phyloP scores from a whole-genome alignment of 2,113 vertebrate genomes.

The Pionites leucogaster region DNA sequence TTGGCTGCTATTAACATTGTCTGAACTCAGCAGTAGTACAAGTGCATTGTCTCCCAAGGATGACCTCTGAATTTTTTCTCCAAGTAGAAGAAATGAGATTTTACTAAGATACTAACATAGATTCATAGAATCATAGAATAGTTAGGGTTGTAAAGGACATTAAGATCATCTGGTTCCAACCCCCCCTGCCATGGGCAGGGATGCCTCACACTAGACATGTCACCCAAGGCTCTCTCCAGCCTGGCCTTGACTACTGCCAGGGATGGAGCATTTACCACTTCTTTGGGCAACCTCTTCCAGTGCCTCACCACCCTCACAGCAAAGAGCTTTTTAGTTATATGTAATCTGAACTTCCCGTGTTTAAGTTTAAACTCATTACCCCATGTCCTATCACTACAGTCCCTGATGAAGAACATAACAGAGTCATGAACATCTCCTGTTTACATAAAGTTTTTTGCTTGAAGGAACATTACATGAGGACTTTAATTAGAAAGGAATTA shows the following conservation, averaged over 20 bases:
- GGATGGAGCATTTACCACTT: neutral
- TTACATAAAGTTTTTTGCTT: neutral
- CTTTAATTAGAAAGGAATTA: neutral
- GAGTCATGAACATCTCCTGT: neutral
- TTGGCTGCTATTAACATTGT: neutral
- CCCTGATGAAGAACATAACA: neutral
- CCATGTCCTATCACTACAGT: neutral
- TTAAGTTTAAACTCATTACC: neutral
- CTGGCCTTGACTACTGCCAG: neutral
- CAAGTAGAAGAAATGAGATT: neutral
- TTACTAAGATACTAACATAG: neutral
- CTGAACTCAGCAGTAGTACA: neutral
- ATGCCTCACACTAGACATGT: neutral
- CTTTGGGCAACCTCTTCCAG: neutral
- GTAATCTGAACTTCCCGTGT: neutral
- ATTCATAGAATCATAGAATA: neutral
- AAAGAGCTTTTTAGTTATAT: neutral
- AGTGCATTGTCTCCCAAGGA: neutral
- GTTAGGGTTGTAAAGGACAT: neutral
- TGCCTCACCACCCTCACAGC: neutral
- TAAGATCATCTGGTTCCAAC: neutral
- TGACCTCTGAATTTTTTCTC: neutral
- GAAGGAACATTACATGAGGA: fast-evolving
- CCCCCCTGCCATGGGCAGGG: neutral
- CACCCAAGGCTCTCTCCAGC: neutral